Conservation (phyloP, 2,113 vertebrate genomes). For the Oncorhynchus masou region DNA sequence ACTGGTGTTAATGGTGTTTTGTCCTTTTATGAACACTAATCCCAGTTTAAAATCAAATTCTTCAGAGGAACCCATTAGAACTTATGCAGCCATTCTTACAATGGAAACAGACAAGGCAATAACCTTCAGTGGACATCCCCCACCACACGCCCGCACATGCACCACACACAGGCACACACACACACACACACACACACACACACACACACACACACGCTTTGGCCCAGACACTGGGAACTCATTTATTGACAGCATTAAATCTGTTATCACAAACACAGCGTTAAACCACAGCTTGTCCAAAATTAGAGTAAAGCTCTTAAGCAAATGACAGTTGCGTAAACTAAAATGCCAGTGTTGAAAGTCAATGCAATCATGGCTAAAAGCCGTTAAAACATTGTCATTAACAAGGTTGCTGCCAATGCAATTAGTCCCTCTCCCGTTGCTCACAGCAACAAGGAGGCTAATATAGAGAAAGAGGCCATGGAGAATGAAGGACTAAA, state of each 20-base stretch:
- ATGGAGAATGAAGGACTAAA: background rate
- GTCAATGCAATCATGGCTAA: slow-evolving; percentile 17
- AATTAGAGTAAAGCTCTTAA: slow-evolving; percentile 31
- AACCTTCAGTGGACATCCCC: slow-evolving; percentile 6
- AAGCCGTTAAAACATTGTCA: slow-evolving; percentile 40
- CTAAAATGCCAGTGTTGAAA: slow-evolving; percentile 35
- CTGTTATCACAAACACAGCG: slow-evolving; percentile 29
- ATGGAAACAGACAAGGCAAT: slow-evolving; percentile 30
- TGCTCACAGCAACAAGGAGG: slow-evolving; percentile 25
- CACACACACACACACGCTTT: too few relatives aligned
- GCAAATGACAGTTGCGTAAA: slow-evolving; percentile 19
- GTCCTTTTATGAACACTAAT: slow-evolving; percentile 30
- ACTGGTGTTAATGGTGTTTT: slow-evolving; percentile 19
- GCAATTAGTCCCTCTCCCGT: slow-evolving; percentile 50
- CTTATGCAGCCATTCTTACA: slow-evolving; percentile 12
- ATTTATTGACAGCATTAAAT: slow-evolving; percentile 20
- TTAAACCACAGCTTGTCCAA: slow-evolving; percentile 5
- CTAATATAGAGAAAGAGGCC: background rate
- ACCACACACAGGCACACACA: background rate
- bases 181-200: background rate
- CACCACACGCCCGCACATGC: background rate
- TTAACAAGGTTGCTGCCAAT: slow-evolving; percentile 50
- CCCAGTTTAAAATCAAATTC: slow-evolving; percentile 14
- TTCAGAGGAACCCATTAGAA: slow-evolving; percentile 9
- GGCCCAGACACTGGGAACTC: background rate